phyloP scores from a whole-genome alignment of 2,888 invertebrate genomes.

The Bellardia pandia region DNA sequence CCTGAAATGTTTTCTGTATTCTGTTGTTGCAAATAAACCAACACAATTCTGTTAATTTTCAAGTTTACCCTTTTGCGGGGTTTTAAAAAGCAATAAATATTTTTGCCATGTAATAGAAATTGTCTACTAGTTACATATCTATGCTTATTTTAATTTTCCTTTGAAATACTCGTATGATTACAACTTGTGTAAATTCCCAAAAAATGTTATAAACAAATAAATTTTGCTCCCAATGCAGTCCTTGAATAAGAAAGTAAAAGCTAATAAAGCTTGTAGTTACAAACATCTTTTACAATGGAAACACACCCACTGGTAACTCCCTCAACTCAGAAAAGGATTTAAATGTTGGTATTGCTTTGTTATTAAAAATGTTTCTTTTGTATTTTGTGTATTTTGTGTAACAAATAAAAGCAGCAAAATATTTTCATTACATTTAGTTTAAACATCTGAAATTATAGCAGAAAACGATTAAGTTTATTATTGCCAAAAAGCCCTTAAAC shows the following conservation, averaged over 20 bases:
- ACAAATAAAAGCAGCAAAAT: background rate
- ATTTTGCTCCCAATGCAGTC: too few relatives aligned
- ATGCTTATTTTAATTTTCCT: too few relatives aligned
- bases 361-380: background rate
- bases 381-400: background rate
- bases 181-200: too few relatives aligned
- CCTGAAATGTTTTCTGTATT: too few relatives aligned
- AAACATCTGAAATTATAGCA: background rate
- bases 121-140: too few relatives aligned
- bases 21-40: too few relatives aligned
- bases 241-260: background rate
- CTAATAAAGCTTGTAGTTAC: slow-evolving; percentile 4
- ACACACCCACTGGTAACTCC: slow-evolving; percentile 7
- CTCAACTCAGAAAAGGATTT: background rate
- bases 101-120: too few relatives aligned
- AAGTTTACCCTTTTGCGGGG: too few relatives aligned
- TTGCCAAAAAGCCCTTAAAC: slow-evolving; percentile 22
- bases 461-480: slow-evolving; percentile 28
- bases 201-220: too few relatives aligned
- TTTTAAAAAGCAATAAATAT: too few relatives aligned
- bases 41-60: too few relatives aligned
- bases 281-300: background rate
- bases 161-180: too few relatives aligned
- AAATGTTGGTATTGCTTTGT: background rate
- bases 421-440: slow-evolving; percentile 4